A percentile compares a stretch with the other conserved stretches of the same genome.
Conservation (phyloP, 2,797 vertebrate species). For the Sebastes vulpes region DNA sequence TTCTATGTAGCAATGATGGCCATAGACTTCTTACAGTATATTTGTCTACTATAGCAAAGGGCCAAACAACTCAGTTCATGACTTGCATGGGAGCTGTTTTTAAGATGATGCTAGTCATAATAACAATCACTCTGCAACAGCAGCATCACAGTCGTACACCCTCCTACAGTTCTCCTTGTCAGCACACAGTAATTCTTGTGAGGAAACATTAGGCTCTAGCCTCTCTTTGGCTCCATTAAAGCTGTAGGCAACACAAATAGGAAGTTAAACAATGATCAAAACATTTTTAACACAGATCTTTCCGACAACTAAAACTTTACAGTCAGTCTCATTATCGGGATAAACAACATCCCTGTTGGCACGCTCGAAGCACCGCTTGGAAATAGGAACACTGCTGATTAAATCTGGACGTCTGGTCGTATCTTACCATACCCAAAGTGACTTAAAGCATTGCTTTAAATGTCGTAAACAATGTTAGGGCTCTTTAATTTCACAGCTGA, state of each 20-base stretch:
- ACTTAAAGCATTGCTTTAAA: slow-evolving; percentile 61
- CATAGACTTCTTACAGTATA: neutral
- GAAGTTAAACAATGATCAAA: slow-evolving; percentile 50
- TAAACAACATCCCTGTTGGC: slow-evolving; percentile 29
- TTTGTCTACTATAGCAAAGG: slow-evolving; percentile 3
- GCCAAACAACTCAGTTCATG: slow-evolving; percentile 11
- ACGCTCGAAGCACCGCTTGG: slow-evolving; percentile 36
- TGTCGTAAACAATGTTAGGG: slow-evolving; percentile 56
- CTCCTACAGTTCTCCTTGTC: slow-evolving; percentile 37
- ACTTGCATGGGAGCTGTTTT: slow-evolving; percentile 7
- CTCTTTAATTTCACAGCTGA: slow-evolving; percentile 58
- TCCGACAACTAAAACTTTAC: slow-evolving; percentile 36
- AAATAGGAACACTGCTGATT: slow-evolving; percentile 44
- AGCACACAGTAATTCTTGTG: neutral
- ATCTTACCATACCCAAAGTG: slow-evolving; percentile 45
- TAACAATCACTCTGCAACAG: slow-evolving; percentile 22
- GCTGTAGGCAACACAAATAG: slow-evolving; percentile 32
- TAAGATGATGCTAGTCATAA: slow-evolving; percentile 24
- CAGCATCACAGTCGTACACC: neutral
- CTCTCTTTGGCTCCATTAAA: slow-evolving; percentile 19
- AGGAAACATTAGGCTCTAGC: slow-evolving; percentile 15
- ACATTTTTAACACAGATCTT: slow-evolving; percentile 39
- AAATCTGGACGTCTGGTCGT: slow-evolving; percentile 50
- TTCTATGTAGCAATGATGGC: neutral
- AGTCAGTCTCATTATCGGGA: slow-evolving; percentile 43